Conservation (phyloP, 2,888 invertebrate genomes). For the Xestia xanthographa region DNA sequence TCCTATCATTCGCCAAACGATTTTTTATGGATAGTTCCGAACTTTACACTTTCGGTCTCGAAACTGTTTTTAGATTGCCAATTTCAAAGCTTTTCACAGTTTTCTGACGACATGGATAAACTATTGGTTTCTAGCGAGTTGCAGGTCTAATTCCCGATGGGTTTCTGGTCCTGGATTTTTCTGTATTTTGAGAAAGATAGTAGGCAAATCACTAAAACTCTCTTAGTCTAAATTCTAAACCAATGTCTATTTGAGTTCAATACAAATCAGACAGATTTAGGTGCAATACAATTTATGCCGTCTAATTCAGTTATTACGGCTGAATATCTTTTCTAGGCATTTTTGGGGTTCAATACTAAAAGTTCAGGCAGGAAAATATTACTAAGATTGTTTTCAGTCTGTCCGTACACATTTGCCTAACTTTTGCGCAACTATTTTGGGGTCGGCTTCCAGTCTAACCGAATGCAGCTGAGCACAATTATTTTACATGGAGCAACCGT, state of each 20-base stretch:
- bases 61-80: constrained; percentile 52
- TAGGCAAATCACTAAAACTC: not conserved
- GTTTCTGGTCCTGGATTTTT: not conserved
- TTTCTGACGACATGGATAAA: not conserved
- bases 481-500: not conserved
- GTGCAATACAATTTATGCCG: not conserved
- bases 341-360: not conserved
- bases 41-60: not conserved
- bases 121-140: not conserved
- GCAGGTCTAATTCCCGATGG: not conserved
- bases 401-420: no score
- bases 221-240: not conserved
- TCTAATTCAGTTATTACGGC: constrained; percentile 1
- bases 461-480: not conserved
- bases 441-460: no score
- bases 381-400: not conserved
- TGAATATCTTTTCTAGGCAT: not conserved
- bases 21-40: constrained; percentile 15
- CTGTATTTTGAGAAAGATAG: not conserved
- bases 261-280: no score
- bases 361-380: not conserved
- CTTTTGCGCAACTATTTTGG: no score
- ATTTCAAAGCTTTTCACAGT: constrained; percentile 26
- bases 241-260: no score
- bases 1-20: constrained; percentile 11